Evolutionary conservation across 2,888 invertebrate species (phyloP).

Genomic region (Phalera bucephala): DNA sequence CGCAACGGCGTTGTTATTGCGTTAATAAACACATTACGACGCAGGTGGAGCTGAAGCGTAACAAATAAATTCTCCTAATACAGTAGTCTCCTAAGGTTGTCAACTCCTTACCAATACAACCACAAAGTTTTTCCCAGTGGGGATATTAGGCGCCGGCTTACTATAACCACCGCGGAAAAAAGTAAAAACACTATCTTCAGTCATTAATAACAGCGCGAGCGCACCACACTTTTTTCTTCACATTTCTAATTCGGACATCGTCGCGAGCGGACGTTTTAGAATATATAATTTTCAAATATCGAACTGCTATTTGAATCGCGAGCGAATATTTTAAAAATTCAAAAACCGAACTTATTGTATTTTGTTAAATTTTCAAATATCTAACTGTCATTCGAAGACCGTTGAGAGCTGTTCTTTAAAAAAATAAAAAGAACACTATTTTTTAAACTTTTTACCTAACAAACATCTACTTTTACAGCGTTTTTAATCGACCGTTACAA

Average conservation of each 20-base stretch:
- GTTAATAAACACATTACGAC: too few relatives aligned
- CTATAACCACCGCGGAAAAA: constrained; percentile 62
- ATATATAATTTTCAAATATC: constrained; percentile 21
- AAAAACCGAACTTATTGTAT: too few relatives aligned
- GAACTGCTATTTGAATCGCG: constrained; percentile 6
- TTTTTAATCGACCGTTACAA: constrained; percentile 28
- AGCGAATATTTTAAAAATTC: too few relatives aligned
- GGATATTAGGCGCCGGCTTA: constrained; percentile 66
- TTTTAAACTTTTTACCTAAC: too few relatives aligned
- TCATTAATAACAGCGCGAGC: constrained; percentile 66
- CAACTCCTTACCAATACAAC: constrained; percentile 38
- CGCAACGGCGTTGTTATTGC: too few relatives aligned
- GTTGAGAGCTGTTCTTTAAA: neutral
- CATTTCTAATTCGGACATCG: constrained; percentile 73
- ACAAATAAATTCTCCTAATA: too few relatives aligned
- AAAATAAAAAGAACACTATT: neutral
- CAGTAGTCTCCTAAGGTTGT: constrained; percentile 65
- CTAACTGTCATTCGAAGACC: constrained; percentile 6
- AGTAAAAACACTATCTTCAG: constrained; percentile 74
- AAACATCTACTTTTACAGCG: constrained; percentile 32
- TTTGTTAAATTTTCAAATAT: constrained; percentile 21
- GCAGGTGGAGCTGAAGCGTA: too few relatives aligned
- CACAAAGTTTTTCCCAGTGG: constrained; percentile 68
- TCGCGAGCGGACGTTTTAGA: constrained; percentile 49
- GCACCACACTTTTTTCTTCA: constrained; percentile 57